These are phyloP conservation scores for Seira musarum DNA, from an alignment of 2,888 invertebrate species.

Conservation along the genomic window DNA sequence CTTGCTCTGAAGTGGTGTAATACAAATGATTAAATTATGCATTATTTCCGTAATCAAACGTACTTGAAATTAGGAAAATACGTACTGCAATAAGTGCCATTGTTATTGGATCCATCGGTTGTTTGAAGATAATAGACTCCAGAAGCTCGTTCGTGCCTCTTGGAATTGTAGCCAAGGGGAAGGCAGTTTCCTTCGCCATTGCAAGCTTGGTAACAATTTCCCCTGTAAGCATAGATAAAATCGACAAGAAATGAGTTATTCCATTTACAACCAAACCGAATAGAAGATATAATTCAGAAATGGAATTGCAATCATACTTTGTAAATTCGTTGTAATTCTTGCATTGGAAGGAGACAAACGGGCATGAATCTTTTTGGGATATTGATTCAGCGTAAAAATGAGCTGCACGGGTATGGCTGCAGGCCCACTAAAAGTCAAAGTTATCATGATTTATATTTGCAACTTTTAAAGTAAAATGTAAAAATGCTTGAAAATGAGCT, in stretches of 20 bases:
- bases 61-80: neutral
- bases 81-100: constrained; percentile 65
- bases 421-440: constrained; percentile 65
- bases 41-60: neutral
- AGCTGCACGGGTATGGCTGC: constrained; percentile 68
- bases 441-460: constrained; percentile 28
- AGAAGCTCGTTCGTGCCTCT: constrained; percentile 25
- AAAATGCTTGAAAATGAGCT: neutral
- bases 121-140: constrained; percentile 66
- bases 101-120: constrained; percentile 53
- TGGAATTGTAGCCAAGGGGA: constrained; percentile 61
- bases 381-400: constrained; percentile 69
- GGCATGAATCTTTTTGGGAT: constrained; percentile 70
- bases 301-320: constrained; percentile 58
- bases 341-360: constrained; percentile 72
- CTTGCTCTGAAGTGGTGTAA: constrained; percentile 60
- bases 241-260: neutral
- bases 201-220: constrained; percentile 63
- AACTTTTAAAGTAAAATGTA: neutral
- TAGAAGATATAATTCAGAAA: neutral
- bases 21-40: constrained; percentile 11
- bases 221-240: constrained; percentile 49
- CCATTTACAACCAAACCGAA: too few species aligned
- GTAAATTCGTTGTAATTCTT: constrained; percentile 71
- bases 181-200: constrained; percentile 54